These are phyloP conservation scores for Drosophila cognata DNA, from an alignment of 2,888 invertebrate species.

Conservation along the genomic window DNA sequence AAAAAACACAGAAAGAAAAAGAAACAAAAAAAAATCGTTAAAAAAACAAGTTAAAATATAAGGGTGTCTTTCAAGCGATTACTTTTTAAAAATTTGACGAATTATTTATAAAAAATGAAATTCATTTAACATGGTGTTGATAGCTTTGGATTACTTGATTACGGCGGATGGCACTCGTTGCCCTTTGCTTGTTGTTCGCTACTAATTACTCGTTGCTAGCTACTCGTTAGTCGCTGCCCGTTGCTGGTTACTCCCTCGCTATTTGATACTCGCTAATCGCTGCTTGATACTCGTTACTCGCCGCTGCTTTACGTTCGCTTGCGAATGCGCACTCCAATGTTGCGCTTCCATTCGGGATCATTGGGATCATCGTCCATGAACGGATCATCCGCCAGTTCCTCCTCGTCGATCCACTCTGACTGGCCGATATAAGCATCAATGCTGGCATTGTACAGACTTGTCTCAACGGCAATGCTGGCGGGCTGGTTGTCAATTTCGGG, in stretches of 20 bases:
- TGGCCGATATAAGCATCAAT: constrained; percentile 73
- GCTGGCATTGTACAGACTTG: constrained; percentile 62
- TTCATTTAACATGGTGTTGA: constrained; percentile 20
- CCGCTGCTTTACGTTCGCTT: constrained; percentile 48
- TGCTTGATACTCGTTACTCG: neutral
- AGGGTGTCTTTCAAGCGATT: constrained; percentile 13
- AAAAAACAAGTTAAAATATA: constrained; percentile 68
- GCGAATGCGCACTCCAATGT: constrained; percentile 59
- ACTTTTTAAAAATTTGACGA: constrained; percentile 43
- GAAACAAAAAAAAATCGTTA: constrained; percentile 38
- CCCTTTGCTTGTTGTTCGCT: neutral
- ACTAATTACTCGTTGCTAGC: neutral
- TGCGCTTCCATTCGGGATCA: constrained; percentile 91
- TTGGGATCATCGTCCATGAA: constrained; percentile 93
- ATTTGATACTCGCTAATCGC: neutral
- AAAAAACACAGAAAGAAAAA: constrained; percentile 10
- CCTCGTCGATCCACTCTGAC: constrained; percentile 66
- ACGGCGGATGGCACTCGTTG: neutral
- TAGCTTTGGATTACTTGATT: neutral
- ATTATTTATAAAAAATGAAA: constrained; percentile 37
- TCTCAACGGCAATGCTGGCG: constrained; percentile 21
- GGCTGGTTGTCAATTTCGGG: constrained; percentile 65
- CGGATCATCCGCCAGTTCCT: constrained; percentile 77
- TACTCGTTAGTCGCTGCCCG: neutral
- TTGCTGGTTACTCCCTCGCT: neutral